Base-by-base conservation (phyloP, 1,140 invertebrate species). In the Brachystomella parvula region DNA sequence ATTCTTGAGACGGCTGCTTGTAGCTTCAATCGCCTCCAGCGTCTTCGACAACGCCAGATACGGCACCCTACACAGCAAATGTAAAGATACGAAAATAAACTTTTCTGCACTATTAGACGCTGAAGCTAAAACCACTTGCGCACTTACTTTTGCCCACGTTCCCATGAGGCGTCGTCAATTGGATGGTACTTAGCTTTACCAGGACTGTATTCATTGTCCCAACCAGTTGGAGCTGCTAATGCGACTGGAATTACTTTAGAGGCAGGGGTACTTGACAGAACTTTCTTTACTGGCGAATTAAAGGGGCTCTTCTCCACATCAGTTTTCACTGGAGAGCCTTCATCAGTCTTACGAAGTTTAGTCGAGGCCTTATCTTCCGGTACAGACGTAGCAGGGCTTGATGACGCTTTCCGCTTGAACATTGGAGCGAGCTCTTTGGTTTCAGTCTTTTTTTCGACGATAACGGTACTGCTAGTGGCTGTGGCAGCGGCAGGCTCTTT, bases 31-130 rank as follows among this genome's bases (percentile, higher is more conserved):
- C 6, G 85, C 79, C 78, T 96, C 89, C 71, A 98, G 83, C 1
- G 96, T 98, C 75, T 85, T 87, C 0, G 94, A 86, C 30, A 98
- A 77, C 0, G 95, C 95, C 44, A 95, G 77, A 76, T 98, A 99
- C 0, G 96, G 96, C 35, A 95, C 88, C 71, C 89, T 92, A 74
- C 44, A 80, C n/a, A 82, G 73, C 35, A 67, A 71, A 33, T 44
- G 21, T 29, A 17, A 21, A 2, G 21, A 19, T 26, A 44, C 49
- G 59, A 9, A 59, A 12, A 31, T 26, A 32, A 44, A 66, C 33
- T 58, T 68, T 35, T 44, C 21, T 65, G 72, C 15, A 39, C 31
- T 47, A 31, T 63, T 56, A 49, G 44, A 58, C 28, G 21, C 24
- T 63, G 17, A 63, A 35, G 21, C 17, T 30, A 15, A 57, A 47